A percentile compares a stretch with the other conserved stretches of the same genome.
Conservation (phyloP, 2,888 invertebrate genomes). For the Nemurella pictetii region DNA sequence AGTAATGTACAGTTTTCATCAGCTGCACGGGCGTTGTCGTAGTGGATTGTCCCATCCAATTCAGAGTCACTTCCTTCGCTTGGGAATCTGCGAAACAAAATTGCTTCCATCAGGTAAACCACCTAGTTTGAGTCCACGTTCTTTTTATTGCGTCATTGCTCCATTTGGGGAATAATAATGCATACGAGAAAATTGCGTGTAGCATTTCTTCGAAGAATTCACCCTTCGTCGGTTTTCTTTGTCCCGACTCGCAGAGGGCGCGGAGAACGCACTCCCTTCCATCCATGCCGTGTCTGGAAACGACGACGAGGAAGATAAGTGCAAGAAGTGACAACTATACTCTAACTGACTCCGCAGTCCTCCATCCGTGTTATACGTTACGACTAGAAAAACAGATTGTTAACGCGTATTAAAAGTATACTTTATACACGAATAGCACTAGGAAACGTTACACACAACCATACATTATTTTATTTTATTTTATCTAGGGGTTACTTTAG, state of each 20-base stretch:
- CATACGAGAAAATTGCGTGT: conserved; percentile 70
- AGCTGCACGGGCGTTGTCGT: conserved; percentile 64
- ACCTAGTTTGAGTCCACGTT: background rate
- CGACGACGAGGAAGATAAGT: background rate
- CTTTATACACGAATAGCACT: no score
- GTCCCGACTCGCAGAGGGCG: conserved; percentile 73
- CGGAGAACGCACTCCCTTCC: conserved; percentile 71
- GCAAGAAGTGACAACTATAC: no score
- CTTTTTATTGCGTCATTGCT: background rate
- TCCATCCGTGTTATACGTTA: no score
- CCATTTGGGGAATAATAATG: conserved; percentile 31
- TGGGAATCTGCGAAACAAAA: conserved; percentile 4
- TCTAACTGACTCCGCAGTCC: no score
- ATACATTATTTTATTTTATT: no score
- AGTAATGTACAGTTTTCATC: conserved; percentile 58
- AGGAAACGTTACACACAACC: no score
- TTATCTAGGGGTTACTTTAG: no score
- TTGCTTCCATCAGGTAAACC: background rate
- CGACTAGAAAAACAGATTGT: no score
- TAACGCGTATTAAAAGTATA: no score
- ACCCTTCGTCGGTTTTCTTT: conserved; percentile 62
- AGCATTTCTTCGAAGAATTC: conserved; percentile 72
- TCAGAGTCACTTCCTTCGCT: background rate
- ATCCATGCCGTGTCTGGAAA: conserved; percentile 72
- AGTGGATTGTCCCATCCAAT: conserved; percentile 47